A percentile compares a stretch with the other conserved stretches of the same genome.
Conservation (phyloP, 1,140 invertebrate genomes). For the Eurosta solidaginis region DNA sequence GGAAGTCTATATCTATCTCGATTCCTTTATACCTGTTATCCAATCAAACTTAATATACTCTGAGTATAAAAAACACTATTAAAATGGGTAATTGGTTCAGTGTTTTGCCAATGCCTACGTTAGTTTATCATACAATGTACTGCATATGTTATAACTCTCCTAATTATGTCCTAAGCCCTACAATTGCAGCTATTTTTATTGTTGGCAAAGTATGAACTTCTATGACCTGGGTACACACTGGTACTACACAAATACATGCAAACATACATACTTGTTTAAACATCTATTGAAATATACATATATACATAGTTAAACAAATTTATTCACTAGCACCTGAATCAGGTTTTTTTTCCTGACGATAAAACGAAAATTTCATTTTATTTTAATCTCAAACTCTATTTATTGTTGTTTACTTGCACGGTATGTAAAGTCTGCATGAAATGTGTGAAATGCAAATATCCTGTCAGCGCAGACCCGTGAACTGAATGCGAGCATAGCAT, state of each 20-base stretch:
- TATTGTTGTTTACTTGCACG: background rate
- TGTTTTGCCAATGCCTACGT: too few relatives aligned
- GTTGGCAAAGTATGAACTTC: background rate
- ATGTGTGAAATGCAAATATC: conserved; percentile 32
- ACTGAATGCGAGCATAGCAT: background rate
- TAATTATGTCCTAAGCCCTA: background rate
- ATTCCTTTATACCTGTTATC: too few relatives aligned
- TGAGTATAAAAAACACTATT: too few relatives aligned
- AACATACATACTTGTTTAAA: background rate
- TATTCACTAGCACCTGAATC: background rate
- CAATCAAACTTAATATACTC: too few relatives aligned
- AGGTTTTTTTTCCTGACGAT: background rate
- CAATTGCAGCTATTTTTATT: background rate
- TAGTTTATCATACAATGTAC: background rate
- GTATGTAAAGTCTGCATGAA: conserved; percentile 15
- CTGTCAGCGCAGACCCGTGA: background rate
- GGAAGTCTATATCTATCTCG: too few relatives aligned
- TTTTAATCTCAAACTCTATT: background rate
- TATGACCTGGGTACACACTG: too few relatives aligned
- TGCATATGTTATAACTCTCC: background rate
- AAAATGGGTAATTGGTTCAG: too few relatives aligned
- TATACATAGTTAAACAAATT: background rate
- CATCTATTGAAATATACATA: background rate
- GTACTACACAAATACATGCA: background rate
- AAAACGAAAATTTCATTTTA: conserved; percentile 4